phyloP scores from a whole-genome alignment of 2,888 invertebrate species.

The Drosophila prolongata region DNA sequence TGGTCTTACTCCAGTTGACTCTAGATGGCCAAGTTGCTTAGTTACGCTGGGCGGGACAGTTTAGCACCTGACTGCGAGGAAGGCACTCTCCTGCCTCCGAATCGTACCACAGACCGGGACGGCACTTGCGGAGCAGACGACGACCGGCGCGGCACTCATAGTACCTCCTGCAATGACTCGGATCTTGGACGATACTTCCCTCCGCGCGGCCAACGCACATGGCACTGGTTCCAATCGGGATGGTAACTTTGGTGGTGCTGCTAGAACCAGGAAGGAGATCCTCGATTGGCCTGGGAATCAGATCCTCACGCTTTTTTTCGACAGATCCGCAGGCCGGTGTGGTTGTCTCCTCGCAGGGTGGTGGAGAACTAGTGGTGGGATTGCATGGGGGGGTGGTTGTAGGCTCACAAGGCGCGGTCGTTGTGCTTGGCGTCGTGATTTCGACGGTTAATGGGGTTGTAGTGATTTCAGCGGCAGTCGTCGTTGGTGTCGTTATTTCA shows the following conservation, averaged over 20 bases:
- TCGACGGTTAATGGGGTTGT: not conserved
- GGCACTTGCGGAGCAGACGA: constrained; percentile 45
- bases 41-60: constrained; percentile 58
- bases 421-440: too few relatives aligned
- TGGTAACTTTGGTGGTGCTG: not conserved
- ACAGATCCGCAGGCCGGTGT: constrained; percentile 13
- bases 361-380: constrained; percentile 14
- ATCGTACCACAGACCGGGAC: constrained; percentile 57
- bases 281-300: not conserved
- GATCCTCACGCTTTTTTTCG: not conserved
- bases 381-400: constrained; percentile 6
- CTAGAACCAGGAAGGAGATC: constrained; percentile 22
- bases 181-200: constrained; percentile 53
- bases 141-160: constrained; percentile 50
- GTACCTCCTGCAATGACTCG: constrained; percentile 57
- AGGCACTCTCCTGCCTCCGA: constrained; percentile 49
- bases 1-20: constrained; percentile 7
- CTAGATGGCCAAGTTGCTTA: constrained; percentile 14
- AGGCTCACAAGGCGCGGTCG: not conserved
- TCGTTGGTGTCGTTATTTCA: too few relatives aligned
- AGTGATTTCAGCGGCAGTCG: too few relatives aligned
- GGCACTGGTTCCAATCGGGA: constrained; percentile 3
- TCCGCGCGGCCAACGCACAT: constrained; percentile 48
- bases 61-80: constrained; percentile 45
- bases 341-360: constrained; percentile 23